These are phyloP conservation scores for Seriola rivoliana DNA, from an alignment of 2,113 vertebrate genomes.

Conservation along the genomic window DNA sequence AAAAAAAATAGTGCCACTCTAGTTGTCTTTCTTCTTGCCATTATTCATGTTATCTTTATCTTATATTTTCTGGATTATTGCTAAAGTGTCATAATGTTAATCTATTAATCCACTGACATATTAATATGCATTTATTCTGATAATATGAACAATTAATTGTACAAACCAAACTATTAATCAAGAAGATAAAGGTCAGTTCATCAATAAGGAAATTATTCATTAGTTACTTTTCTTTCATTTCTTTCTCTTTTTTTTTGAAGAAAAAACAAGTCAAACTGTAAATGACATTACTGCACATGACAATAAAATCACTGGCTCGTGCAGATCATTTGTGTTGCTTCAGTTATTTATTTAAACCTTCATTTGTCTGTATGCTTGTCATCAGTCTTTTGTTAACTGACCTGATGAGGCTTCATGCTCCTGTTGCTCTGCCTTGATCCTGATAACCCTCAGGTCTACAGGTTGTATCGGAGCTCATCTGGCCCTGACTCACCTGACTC, in stretches of 20 bases:
- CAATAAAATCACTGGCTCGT: background rate
- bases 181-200: no score
- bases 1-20: no score
- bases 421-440: conserved; percentile 13
- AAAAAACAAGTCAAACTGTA: background rate
- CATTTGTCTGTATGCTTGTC: background rate
- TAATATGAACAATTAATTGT: no score
- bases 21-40: background rate
- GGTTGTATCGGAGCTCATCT: conserved; percentile 43
- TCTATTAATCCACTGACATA: no score
- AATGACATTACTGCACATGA: background rate
- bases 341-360: background rate
- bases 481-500: background rate
- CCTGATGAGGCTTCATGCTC: background rate
- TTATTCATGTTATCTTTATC: background rate
- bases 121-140: no score
- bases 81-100: no score
- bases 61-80: no score
- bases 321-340: background rate
- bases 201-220: no score
- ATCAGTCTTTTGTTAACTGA: background rate
- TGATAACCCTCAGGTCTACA: conserved; percentile 27
- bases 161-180: no score
- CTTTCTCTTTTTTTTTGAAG: no score
- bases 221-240: no score